A percentile compares a stretch with the other conserved stretches of the same genome.
phyloP scores from a whole-genome alignment of 2,888 invertebrate species.

The Pseudococcus longispinus region DNA sequence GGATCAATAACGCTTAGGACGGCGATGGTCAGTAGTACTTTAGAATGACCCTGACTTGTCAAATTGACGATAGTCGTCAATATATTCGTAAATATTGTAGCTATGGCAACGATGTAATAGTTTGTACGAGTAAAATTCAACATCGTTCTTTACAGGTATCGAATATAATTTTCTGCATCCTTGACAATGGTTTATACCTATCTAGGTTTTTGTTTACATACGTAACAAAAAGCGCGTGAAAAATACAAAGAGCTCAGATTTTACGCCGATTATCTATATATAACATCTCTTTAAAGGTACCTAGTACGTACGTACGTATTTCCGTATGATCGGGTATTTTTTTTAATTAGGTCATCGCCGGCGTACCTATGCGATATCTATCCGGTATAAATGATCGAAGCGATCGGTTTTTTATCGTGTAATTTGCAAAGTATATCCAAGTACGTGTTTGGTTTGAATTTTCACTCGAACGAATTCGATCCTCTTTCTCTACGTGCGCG shows the following conservation, averaged over 20 bases:
- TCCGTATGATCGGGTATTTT: neutral
- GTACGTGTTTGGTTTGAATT: neutral
- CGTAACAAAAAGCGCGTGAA: neutral
- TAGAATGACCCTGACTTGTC: constrained; percentile 22
- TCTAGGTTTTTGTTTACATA: constrained; percentile 19
- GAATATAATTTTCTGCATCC: constrained; percentile 40
- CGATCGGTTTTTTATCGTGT: neutral
- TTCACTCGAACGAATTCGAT: constrained; percentile 2
- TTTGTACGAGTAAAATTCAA: constrained; percentile 22
- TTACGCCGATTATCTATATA: neutral
- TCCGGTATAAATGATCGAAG: neutral
- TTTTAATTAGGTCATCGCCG: neutral
- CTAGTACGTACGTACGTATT: neutral
- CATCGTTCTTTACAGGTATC: constrained; percentile 39
- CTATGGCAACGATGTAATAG: constrained; percentile 12
- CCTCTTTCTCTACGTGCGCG: neutral
- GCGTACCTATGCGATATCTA: neutral
- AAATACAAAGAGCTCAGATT: neutral
- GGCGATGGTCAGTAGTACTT: constrained; percentile 37
- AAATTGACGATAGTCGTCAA: constrained; percentile 32
- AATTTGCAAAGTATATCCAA: neutral
- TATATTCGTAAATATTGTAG: constrained; percentile 42
- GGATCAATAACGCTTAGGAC: constrained; percentile 35
- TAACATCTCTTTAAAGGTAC: neutral
- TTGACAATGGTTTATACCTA: constrained; percentile 27